These are phyloP conservation scores for Dendrocincla tyrannina DNA, from an alignment of 2,797 vertebrate genomes.

Conservation along the genomic window DNA sequence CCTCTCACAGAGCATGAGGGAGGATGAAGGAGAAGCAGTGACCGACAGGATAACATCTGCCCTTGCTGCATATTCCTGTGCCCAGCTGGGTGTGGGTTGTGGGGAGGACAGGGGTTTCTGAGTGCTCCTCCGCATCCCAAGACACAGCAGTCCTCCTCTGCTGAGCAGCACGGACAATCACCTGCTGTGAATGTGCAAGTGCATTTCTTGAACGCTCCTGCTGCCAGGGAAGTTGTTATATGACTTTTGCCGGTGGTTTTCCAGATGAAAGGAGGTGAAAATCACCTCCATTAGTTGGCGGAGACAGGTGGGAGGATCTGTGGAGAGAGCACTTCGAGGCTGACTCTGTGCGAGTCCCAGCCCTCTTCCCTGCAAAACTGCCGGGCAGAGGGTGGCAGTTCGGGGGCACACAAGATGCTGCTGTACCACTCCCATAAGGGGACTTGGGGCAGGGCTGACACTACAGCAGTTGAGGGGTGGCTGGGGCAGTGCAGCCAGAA, in stretches of 20 bases:
- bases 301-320: not conserved
- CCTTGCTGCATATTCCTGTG: fast-evolving
- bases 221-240: not conserved
- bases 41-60: fast-evolving
- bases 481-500: not conserved
- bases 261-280: constrained; percentile 61
- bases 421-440: not conserved
- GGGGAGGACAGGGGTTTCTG: fast-evolving
- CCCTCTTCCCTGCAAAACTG: not conserved
- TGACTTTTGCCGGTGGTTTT: constrained; percentile 28
- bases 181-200: not conserved
- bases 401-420: fast-evolving
- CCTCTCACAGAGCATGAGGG: not conserved
- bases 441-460: fast-evolving
- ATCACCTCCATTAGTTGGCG: constrained; percentile 26
- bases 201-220: not conserved
- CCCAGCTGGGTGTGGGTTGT: fast-evolving
- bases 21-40: not conserved
- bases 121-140: not conserved
- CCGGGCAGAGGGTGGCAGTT: fast-evolving
- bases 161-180: not conserved
- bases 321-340: not conserved
- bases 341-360: not conserved
- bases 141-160: not conserved
- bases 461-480: not conserved